phyloP scores from a whole-genome alignment of 2,888 invertebrate species.

The Ischnus inquisitorius region DNA sequence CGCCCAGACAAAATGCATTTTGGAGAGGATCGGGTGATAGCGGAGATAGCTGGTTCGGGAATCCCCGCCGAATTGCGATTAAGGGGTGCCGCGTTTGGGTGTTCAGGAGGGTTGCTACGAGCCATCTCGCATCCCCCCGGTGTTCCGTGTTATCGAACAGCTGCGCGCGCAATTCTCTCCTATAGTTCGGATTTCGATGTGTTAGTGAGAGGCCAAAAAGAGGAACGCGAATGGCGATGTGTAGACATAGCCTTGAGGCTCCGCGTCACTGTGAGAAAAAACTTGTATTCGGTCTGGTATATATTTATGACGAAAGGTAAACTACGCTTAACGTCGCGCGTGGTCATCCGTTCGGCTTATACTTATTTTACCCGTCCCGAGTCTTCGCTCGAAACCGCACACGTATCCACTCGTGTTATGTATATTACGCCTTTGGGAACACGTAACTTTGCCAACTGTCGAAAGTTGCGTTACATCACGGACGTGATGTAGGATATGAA shows the following conservation, averaged over 20 bases:
- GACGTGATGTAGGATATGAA: background rate
- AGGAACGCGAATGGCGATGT: background rate
- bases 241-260: conserved; percentile 1
- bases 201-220: conserved; percentile 17
- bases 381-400: background rate
- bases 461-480: background rate
- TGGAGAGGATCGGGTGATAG: conserved; percentile 57
- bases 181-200: conserved; percentile 28
- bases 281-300: conserved; percentile 20
- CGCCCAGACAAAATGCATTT: conserved; percentile 66
- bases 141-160: conserved; percentile 78
- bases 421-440: conserved; percentile 19
- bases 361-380: conserved; percentile 29
- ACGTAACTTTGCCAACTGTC: conserved; percentile 37
- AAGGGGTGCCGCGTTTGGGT: conserved; percentile 54
- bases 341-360: conserved; percentile 29
- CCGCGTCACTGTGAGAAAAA: background rate
- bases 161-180: conserved; percentile 78
- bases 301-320: conserved; percentile 41
- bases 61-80: conserved; percentile 71
- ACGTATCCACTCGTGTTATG: background rate
- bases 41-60: conserved; percentile 72
- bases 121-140: conserved; percentile 51
- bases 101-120: conserved; percentile 45
- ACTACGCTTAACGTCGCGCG: conserved; percentile 16